Evolutionary conservation across 1,140 invertebrate genomes (phyloP).

Genomic region (Saxidomus purpurata): DNA sequence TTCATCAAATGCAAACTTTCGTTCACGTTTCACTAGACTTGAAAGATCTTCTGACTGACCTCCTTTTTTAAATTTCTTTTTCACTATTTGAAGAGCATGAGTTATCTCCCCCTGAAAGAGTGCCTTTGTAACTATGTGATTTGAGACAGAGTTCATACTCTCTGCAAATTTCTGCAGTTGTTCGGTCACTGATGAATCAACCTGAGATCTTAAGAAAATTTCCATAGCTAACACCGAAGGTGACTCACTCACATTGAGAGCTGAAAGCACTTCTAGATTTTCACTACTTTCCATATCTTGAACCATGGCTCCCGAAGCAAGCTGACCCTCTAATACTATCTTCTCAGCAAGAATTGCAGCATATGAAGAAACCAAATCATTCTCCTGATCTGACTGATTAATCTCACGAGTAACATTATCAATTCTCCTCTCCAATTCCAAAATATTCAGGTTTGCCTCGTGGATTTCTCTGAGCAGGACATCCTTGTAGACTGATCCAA

Average conservation of each 20-base stretch:
- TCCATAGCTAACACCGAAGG: constrained; percentile 81
- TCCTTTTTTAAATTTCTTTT: constrained; percentile 71
- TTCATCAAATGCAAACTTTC: constrained; percentile 76
- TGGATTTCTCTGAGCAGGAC: constrained; percentile 79
- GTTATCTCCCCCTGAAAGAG: constrained; percentile 83
- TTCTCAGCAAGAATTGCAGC: constrained; percentile 81
- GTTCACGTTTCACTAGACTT: constrained; percentile 66
- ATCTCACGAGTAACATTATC: constrained; percentile 75
- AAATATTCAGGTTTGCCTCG: constrained; percentile 73
- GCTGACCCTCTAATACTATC: constrained; percentile 80
- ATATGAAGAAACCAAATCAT: constrained; percentile 78
- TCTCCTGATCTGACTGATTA: constrained; percentile 64
- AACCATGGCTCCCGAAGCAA: constrained; percentile 75
- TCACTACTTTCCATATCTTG: constrained; percentile 72
- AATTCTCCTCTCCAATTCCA: constrained; percentile 77
- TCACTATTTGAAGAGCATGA: constrained; percentile 78
- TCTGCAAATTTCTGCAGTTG: constrained; percentile 74
- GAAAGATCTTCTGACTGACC: constrained; percentile 59
- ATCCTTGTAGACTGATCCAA: constrained; percentile 72
- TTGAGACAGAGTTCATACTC: constrained; percentile 75
- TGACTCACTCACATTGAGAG: constrained; percentile 71
- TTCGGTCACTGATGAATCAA: constrained; percentile 78
- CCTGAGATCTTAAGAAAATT: constrained; percentile 79
- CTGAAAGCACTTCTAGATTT: constrained; percentile 71
- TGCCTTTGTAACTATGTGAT: constrained; percentile 77